Evolutionary conservation across 2,888 invertebrate species (phyloP), one percentile per base, ranked within the genome.

Genomic region (Eustalomyia histrio): DNA sequence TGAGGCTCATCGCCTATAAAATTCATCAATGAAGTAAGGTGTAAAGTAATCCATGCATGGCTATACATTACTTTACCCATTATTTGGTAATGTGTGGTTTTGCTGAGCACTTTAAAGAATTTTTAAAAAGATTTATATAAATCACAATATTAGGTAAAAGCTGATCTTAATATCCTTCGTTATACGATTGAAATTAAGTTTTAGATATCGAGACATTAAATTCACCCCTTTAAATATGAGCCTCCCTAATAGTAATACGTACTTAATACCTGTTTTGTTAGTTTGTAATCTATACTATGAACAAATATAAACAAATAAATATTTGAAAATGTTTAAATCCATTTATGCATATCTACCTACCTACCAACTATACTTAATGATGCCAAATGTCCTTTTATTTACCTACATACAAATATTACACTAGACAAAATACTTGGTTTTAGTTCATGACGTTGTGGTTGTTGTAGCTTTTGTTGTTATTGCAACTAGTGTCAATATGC

Each of bases 401-500:
- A 35, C 61, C 61, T 33, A 52, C 52, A n/a, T 35, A 43, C 14
- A n/a, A 14, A 47, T 47, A 75, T 61, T 47, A 14, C 61, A 61
- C 53, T 55, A 67, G 39, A 75, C 60, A 5, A 68, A 53, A 61
- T 47, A 53, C 57, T 63, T 57, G 68, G 63, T 33, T 75, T 61
- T 33, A 3, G 53, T 43, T 60, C 7, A 29, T 16, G 55, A 47
- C 33, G 55, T 17, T 58, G 14, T 39, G 47, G 43, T 18, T 52
- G 17, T 14, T 43, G 43, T 58, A 50, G 17, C 57, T 18, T 29
- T 24, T 39, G 53, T 21, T 52, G 33, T 21, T 43, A 33, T 35
- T 33, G 65, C 33, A 18, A 68, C 67, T 58, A 47, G 50, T 76
- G 73, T 55, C 72, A 78, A 71, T 76, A 60, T 76, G 58, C 64